Conservation (phyloP, 2,113 vertebrate species). For the Toxotes jaculatrix region DNA sequence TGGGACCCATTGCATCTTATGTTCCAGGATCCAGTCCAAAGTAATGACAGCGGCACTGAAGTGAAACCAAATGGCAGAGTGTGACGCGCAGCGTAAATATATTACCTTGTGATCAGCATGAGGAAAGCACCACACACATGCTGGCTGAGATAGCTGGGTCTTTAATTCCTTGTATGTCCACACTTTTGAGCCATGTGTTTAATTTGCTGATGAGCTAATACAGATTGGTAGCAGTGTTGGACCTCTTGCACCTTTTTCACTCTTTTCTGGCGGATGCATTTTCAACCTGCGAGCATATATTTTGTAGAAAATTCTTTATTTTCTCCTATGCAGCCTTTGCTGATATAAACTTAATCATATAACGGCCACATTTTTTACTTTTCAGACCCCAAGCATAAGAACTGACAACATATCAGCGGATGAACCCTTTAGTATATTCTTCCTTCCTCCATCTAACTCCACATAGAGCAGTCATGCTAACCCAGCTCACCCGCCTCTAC, state of each 20-base stretch:
- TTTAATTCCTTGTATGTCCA: constrained; percentile 37
- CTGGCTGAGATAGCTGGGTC: constrained; percentile 26
- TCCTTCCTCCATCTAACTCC: neutral
- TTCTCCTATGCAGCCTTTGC: neutral
- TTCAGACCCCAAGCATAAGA: neutral
- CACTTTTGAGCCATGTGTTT: constrained; percentile 33
- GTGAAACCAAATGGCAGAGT: constrained; percentile 54
- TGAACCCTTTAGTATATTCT: neutral
- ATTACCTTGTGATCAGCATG: constrained; percentile 51
- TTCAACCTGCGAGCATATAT: neutral
- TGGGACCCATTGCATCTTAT: constrained; percentile 52
- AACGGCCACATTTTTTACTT: neutral
- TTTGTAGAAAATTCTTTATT: neutral
- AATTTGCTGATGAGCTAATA: constrained; percentile 13
- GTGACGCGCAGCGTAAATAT: constrained; percentile 40
- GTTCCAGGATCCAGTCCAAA: constrained; percentile 60
- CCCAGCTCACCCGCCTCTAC: neutral
- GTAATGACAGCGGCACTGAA: constrained; percentile 55
- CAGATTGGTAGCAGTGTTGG: neutral
- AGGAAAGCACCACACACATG: constrained; percentile 19
- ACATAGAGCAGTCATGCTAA: neutral
- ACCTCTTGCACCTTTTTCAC: neutral
- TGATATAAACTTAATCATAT: neutral
- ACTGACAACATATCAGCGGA: neutral
- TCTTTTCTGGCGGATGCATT: neutral